Conservation (phyloP, 2,888 invertebrate species). For the Hirtodrosophila trivittata region DNA sequence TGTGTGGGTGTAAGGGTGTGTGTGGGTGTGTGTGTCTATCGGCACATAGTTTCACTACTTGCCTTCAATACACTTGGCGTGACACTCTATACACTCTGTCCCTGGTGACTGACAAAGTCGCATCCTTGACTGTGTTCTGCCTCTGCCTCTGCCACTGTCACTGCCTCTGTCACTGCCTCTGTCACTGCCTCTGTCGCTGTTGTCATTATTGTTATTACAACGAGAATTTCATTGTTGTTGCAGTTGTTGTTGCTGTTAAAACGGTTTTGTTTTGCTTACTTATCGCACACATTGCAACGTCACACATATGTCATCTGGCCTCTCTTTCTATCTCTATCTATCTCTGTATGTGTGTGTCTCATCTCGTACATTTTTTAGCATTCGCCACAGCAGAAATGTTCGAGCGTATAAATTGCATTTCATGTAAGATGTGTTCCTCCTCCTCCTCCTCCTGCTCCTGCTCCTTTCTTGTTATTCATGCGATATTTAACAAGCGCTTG, state of each 20-base stretch:
- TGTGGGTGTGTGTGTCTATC: not conserved
- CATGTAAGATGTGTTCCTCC: constrained; percentile 14
- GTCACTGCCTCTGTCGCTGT: constrained; percentile 45
- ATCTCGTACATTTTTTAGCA: constrained; percentile 10
- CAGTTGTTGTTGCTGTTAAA: constrained; percentile 24
- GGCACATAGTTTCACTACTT: constrained; percentile 18
- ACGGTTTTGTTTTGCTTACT: constrained; percentile 49
- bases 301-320: constrained; percentile 54
- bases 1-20: not conserved
- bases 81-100: constrained; percentile 35
- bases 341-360: constrained; percentile 11
- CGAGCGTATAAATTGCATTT: constrained; percentile 60
- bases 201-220: constrained; percentile 54
- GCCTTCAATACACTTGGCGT: constrained; percentile 46
- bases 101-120: constrained; percentile 40
- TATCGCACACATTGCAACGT: constrained; percentile 54
- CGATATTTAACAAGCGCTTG: constrained; percentile 56
- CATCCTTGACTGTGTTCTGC: constrained; percentile 34
- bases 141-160: constrained; percentile 33
- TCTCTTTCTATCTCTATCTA: constrained; percentile 21
- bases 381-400: constrained; percentile 37
- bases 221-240: constrained; percentile 32
- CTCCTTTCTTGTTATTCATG: constrained; percentile 35
- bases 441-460: not conserved
- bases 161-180: constrained; percentile 45